Evolutionary conservation across 1,140 invertebrate genomes (phyloP).

Genomic region (Phortica variegata): DNA sequence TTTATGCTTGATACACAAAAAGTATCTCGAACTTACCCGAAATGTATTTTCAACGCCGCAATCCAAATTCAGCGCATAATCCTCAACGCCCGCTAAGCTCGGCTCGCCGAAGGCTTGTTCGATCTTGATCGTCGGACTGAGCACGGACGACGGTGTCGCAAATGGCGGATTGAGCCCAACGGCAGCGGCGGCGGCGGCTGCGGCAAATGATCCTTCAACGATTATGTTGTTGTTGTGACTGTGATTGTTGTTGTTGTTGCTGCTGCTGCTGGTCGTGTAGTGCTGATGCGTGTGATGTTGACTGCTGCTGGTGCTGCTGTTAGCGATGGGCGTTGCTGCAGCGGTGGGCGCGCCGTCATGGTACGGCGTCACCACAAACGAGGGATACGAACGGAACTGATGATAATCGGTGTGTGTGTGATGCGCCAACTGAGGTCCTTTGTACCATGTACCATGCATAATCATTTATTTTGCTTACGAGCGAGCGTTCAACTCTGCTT

Average conservation of each 20-base stretch:
- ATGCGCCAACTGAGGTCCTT: slow-evolving; percentile 55
- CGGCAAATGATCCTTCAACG: slow-evolving; percentile 38
- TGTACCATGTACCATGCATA: slow-evolving; percentile 57
- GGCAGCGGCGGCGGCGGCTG: slow-evolving; percentile 27
- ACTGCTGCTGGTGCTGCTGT: neutral
- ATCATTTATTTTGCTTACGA: slow-evolving; percentile 37
- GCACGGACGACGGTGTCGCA: slow-evolving; percentile 14
- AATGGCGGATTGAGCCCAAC: slow-evolving; percentile 17
- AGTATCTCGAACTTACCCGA: slow-evolving; percentile 51
- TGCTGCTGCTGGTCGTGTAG: slow-evolving; percentile 18
- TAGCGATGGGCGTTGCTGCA: slow-evolving; percentile 33
- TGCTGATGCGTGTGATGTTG: slow-evolving; percentile 13
- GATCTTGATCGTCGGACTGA: slow-evolving; percentile 49
- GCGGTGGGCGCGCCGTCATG: slow-evolving; percentile 35
- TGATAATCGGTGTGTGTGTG: slow-evolving; percentile 51
- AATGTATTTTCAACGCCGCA: slow-evolving; percentile 41
- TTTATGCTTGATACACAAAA: too few relatives aligned
- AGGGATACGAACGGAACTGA: slow-evolving; percentile 52
- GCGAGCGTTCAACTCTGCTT: too few relatives aligned
- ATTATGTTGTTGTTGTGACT: slow-evolving; percentile 32
- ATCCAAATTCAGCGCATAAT: slow-evolving; percentile 43
- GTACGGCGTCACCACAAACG: slow-evolving; percentile 50
- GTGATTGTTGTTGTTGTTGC: neutral
- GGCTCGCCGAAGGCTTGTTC: slow-evolving; percentile 47
- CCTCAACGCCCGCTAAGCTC: slow-evolving; percentile 34